Percentiles rank a stretch among this genome's conserved stretches.
phyloP scores from a whole-genome alignment of 2,113 vertebrate species.

The Mystacornis crossleyi region DNA sequence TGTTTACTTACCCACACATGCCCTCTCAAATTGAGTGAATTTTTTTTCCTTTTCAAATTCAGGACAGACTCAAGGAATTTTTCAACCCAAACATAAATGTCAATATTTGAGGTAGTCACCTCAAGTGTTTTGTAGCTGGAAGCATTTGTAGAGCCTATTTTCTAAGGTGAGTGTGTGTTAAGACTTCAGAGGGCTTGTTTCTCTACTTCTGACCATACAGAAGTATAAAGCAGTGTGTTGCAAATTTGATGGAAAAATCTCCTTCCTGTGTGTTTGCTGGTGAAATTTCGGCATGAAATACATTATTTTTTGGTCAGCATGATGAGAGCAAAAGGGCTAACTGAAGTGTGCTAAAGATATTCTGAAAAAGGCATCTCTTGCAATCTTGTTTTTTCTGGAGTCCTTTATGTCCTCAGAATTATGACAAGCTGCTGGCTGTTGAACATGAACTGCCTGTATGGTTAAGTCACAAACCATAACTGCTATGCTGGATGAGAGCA shows the following conservation, averaged over 20 bases:
- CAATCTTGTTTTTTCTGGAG: background rate
- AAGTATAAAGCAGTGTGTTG: background rate
- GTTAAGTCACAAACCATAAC: conserved; percentile 6
- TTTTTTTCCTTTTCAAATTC: background rate
- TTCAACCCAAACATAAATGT: background rate
- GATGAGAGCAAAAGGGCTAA: background rate
- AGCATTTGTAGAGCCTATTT: background rate
- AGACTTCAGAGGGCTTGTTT: background rate
- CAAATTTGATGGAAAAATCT: background rate
- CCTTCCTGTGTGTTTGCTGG: background rate
- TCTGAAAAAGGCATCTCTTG: background rate
- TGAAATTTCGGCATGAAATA: background rate
- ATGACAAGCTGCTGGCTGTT: background rate
- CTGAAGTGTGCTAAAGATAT: background rate
- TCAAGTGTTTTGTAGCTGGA: background rate
- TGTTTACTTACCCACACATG: background rate
- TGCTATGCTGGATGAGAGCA: conserved; percentile 1
- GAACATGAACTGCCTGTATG: background rate
- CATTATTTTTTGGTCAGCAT: background rate
- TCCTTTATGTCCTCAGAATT: background rate
- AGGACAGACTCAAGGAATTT: background rate
- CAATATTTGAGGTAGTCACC: background rate
- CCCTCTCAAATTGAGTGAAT: background rate
- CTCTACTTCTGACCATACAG: background rate
- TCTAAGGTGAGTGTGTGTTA: background rate